Conservation (phyloP, 2,113 vertebrate genomes). For the Tetrax tetrax region DNA sequence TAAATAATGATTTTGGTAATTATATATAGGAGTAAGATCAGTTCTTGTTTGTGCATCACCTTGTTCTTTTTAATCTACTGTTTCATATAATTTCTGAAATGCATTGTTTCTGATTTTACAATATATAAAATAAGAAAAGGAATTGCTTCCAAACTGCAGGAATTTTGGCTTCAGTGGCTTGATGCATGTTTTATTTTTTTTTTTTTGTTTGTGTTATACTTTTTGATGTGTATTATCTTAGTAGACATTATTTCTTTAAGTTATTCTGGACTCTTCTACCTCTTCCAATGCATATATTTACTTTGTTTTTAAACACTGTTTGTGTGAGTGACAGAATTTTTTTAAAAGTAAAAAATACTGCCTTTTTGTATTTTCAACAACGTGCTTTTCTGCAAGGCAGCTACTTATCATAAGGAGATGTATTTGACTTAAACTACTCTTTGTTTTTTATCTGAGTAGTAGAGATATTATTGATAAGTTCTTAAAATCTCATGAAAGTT, state of each 20-base stretch:
- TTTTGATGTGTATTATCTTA: not conserved
- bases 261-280: not conserved
- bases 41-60: not conserved
- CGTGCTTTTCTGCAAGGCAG: not conserved
- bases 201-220: not conserved
- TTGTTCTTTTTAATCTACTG: not conserved
- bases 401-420: not conserved
- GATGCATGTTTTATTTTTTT: not conserved
- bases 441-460: not conserved
- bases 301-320: not conserved
- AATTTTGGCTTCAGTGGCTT: not conserved
- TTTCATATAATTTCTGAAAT: not conserved
- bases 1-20: constrained; percentile 43
- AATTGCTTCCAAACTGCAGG: not conserved
- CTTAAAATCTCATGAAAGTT: not conserved
- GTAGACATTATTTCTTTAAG: not conserved
- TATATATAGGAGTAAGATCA: not conserved
- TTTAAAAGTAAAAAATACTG: not conserved
- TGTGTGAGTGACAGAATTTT: not conserved
- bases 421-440: not conserved
- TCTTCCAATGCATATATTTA: not conserved
- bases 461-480: not conserved
- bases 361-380: not conserved
- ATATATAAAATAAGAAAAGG: not conserved
- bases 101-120: not conserved